Evolutionary conservation across 2,888 invertebrate species (phyloP), one percentile per base, ranked within the genome.

Genomic region (Euplexia lucipara): DNA sequence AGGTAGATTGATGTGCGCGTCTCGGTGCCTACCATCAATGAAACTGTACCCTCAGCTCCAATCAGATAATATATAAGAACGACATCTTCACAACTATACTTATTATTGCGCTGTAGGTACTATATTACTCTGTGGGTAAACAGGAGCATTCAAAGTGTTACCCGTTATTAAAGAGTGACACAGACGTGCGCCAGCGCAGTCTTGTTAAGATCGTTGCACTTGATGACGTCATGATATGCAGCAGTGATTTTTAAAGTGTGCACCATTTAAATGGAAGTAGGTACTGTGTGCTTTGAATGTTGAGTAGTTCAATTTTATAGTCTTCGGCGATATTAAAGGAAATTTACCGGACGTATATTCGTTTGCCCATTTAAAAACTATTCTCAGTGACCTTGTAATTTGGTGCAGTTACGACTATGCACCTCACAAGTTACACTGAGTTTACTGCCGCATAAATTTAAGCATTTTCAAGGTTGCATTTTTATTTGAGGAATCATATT

Each of bases 141-240:
- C 75, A 72, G 52, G 16, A 41, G 39, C 22, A 70, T 60, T 20
- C 41, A 37, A 53, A 63, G 56, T 30, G 60, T 22, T 22, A 16
- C 42, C 47, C 18, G 47, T 22, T 75, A 39, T 52, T 75, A 77
- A 75, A 62, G 30, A 48, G 53, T 77, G 54, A 54, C 52, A 64
- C 66, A 35, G 37, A 35, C 57, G 56, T 66, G 59, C 59, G 65
- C 54, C 10, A 34, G 60, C 80, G 58, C 72, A 61, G 56, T 42
- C 56, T 76, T 32, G 68, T 79, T 76, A 62, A 62, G 80, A 79
- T 77, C 77, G 79, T 62, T 78, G 80, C 77, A 79, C 77, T 37
- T 56, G 14, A 30, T 74, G 78, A 62, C 68, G 80, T 80, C 68
- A 74, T 14, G 42, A 16, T 12, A 37, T 77, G 56, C 66, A 60